Percentiles rank a stretch among this genome's conserved stretches.
These are phyloP conservation scores for Chalcis sispes DNA, from an alignment of 2,888 invertebrate species.

Conservation along the genomic window DNA sequence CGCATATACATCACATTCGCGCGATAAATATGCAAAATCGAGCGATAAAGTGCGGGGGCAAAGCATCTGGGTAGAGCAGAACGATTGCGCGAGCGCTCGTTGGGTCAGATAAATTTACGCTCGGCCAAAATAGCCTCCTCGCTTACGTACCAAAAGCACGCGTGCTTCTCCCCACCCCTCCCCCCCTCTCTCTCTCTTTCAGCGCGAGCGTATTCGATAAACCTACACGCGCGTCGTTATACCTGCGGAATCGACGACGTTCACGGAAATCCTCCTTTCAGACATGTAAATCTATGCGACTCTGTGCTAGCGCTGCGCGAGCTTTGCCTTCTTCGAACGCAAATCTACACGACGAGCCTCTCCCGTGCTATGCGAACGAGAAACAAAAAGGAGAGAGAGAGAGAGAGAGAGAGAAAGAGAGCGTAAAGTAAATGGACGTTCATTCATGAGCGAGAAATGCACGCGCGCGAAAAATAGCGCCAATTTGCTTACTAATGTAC, in stretches of 20 bases:
- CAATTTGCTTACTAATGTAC: too few species aligned
- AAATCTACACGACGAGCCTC: not conserved
- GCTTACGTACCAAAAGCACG: too few species aligned
- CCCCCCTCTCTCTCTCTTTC: too few species aligned
- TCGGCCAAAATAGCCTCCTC: constrained; percentile 42
- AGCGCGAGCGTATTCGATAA: not conserved
- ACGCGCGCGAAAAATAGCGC: too few species aligned
- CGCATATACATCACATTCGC: not conserved
- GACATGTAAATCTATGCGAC: constrained; percentile 67
- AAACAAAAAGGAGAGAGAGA: not conserved
- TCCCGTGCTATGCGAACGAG: not conserved
- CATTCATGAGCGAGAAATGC: not conserved
- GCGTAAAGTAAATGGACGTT: not conserved
- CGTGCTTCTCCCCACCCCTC: too few species aligned
- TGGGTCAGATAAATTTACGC: constrained; percentile 53
- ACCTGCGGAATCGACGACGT: constrained; percentile 29
- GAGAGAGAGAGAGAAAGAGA: not conserved
- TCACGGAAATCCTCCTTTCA: constrained; percentile 58
- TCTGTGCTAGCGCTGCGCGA: constrained; percentile 47
- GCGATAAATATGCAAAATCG: constrained; percentile 37
- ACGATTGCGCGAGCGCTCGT: constrained; percentile 2
- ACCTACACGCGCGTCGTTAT: not conserved
- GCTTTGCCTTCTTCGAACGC: not conserved
- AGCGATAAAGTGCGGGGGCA: constrained; percentile 24
- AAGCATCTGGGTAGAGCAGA: not conserved